Evolutionary conservation across 2,113 vertebrate species (phyloP), one percentile per base, ranked within the genome.

Genomic region (Brachypteracias leptosomus): DNA sequence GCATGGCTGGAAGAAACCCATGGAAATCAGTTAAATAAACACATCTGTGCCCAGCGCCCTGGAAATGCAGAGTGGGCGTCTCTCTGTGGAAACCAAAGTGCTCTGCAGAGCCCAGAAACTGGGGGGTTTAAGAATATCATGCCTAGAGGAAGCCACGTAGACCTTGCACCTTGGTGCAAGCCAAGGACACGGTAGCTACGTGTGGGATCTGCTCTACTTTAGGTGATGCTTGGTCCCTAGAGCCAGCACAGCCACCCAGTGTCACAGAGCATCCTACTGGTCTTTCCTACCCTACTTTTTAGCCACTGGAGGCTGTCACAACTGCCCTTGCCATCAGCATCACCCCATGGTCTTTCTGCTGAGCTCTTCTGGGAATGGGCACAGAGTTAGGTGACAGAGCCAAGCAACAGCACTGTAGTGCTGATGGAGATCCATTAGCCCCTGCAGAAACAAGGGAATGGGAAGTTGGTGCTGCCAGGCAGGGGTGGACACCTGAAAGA

Each of bases 1-100:
- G 72, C 83, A 73, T 82, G 82, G 44, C 58, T 78, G 74, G 85
- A 80, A 88, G 73, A 85, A 92, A 73, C 86, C 66, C 70, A 55
- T 77, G 85, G 49, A 85, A 94, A 93, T 73, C 92, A 92, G 82
- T 88, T 88, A 83, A 96, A 94, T 2, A 93, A 92, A 92, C 79
- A 82, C 52, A 70, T 90, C 92, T 91, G 82, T 70, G 90, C 94
- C 54, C 67, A 51, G 62, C 66, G 82, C 74, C 58, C 94, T 76
- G 79, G 62, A 68, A 94, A 63, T 11, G 42, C 3, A 0, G 70
- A 71, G 61, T 44, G 63, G 55, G 54, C 0, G 0, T 44, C 59
- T 89, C 58, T 18, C 36, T 7, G 65, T 67, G 57, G 71, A 57
- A 54, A 38, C 4, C 36, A 33, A 40, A 18, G 42, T 22, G 36